Base-by-base conservation (phyloP, 2,797 vertebrate species). In the Acanthurus leucopareius region DNA sequence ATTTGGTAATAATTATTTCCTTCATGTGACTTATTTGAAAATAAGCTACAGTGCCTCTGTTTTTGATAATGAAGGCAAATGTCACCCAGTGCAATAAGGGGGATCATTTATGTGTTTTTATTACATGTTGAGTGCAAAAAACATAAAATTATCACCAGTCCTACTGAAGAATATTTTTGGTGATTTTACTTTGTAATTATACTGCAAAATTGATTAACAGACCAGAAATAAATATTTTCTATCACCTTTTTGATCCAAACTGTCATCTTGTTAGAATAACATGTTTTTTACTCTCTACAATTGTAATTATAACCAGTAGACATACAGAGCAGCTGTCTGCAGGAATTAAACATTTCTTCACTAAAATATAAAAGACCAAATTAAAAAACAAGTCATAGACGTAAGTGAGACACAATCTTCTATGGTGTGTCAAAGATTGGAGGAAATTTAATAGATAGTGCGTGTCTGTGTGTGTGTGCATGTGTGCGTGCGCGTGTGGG, bases 331-430 rank as follows among this genome's bases (percentile, higher is more conserved):
- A 49, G 32, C 14, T 32, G 17, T 59, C n/a, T 32, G 25, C 7
- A 57, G n/a, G 40, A 13, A 47, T 61, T 3, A 54, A 35, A 54
- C 20, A 3, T 48, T 44, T 32, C 52, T 32, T 32, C 28, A 32
- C 28, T 32, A 32, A 32, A 32, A 32, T 42, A n/a, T 53, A 9
- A 11, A 44, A 11, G 35, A 38, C 56, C 9, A 40, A 47, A 60
- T 42, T 45, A 69, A 20, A 51, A 42, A 66, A 19, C 62, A 62
- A 72, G 56, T 25, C 16, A 54, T 51, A 35, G 38, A 57, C 25
- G 49, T 15, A 13, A 75, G 48, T 3, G 2, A 13, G 22, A 38
- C 25, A 25, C 45, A 68, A 25, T 10, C 45, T 8, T 42, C 60
- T 44, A 22, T 45, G 6, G 52, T 48, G 38, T 57, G 16, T 45